A percentile compares a stretch with the other conserved stretches of the same genome.
phyloP scores from a whole-genome alignment of 2,888 invertebrate species.

The Coelogynopora nodosa region DNA sequence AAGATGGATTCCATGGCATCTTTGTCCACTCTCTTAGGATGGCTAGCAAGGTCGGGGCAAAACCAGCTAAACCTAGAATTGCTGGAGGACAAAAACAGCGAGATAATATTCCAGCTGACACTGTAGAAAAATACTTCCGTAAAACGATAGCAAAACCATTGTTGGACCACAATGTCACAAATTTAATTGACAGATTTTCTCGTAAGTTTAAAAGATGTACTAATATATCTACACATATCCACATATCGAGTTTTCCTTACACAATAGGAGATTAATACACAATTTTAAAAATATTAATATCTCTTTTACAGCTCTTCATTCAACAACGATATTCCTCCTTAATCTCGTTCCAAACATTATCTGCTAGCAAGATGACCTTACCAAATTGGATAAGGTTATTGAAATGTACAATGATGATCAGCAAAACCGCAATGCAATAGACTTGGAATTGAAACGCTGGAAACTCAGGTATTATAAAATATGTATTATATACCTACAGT shows the following conservation, averaged over 20 bases:
- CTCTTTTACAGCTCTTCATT: constrained; percentile 25
- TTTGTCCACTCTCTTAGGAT: constrained; percentile 17
- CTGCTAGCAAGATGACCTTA: constrained; percentile 21
- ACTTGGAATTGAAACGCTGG: constrained; percentile 28
- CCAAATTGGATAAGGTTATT: constrained; percentile 19
- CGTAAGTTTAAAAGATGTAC: constrained; percentile 1
- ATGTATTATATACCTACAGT: constrained; percentile 11
- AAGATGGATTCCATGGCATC: constrained; percentile 27
- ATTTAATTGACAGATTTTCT: constrained; percentile 24
- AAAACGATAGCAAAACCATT: constrained; percentile 18
- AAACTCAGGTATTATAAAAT: constrained; percentile 24
- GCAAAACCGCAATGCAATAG: not conserved
- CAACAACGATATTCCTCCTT: not conserved
- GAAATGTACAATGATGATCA: constrained; percentile 26
- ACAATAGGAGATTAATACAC: constrained; percentile 20
- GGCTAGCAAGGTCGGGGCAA: constrained; percentile 19
- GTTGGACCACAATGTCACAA: constrained; percentile 24
- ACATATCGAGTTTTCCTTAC: constrained; percentile 28
- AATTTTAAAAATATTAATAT: not conserved
- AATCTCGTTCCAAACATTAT: constrained; percentile 30
- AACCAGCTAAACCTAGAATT: constrained; percentile 24
- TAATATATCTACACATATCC: constrained; percentile 19
- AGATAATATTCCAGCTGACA: constrained; percentile 20
- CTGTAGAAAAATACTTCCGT: constrained; percentile 5
- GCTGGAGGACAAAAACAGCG: not conserved